Base-by-base conservation (phyloP, 2,797 vertebrate genomes). In the Onychomys leucogaster region DNA sequence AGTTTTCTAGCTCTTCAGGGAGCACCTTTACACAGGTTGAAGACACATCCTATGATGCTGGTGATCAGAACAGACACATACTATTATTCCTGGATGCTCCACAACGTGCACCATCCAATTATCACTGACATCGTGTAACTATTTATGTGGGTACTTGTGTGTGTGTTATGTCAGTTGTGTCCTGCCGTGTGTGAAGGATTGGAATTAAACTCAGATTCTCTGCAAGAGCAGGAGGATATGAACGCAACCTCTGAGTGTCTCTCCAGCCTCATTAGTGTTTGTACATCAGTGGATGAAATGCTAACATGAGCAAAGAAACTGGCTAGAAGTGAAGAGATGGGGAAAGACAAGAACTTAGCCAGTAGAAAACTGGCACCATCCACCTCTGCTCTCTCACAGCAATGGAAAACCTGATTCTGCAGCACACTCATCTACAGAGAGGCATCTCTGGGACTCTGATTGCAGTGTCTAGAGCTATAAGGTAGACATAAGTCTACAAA, bases 221-320 rank as follows among this genome's bases (percentile, higher is more conserved):
- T 87, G 46, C 1, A 71, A 55, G 12, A 87, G 12, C 34, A 87
- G 84, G 34, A 17, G 5, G 61, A n/a, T 6, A 9, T 67, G 32
- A 49, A 34, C 19, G 25, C 2, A 19, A 78, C 46, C 29, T 52
- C 32, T 49, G 32, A n/a, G 32, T 11, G 4, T n/a, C 83, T 67
- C 17, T n/a, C 29, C 2, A 17, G 23, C 84, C 13, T 71, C 49
- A 57, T n/a, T 11, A 41, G 49, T 73, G 94, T 76, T 95, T 84
- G 41, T 73, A n/a, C 67, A 13, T 59, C 57, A n/a, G 14, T 93
- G 52, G 71, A 92, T 91, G 69, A 95, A 46, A 82, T 13, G 29
- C 34, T 89, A 84, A 57, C 4, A 1, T 57, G 91, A 57, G 43
- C 77, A 96, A 95, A 49, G 52, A 85, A 97, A 88, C 85, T 71